These are phyloP conservation scores for Rhagophthalmus giganteus DNA, from an alignment of 2,888 invertebrate species.

Conservation along the genomic window DNA sequence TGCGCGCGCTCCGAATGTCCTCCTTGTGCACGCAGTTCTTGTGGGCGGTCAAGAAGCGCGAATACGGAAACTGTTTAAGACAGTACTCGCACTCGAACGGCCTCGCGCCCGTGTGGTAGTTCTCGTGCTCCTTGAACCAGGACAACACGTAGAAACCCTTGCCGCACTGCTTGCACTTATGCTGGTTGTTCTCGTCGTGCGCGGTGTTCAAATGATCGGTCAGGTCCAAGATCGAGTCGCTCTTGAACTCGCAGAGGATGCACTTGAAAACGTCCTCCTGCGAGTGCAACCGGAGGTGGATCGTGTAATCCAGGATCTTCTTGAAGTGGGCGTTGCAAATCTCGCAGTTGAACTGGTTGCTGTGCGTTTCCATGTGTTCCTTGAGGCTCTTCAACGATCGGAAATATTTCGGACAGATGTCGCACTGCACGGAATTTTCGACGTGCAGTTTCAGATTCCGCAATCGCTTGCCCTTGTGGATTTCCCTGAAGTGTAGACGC, in stretches of 20 bases:
- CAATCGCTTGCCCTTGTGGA: constrained; percentile 32
- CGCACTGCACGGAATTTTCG: constrained; percentile 41
- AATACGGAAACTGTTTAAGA: constrained; percentile 58
- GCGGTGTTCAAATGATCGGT: constrained; percentile 46
- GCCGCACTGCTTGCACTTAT: constrained; percentile 60
- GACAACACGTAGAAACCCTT: constrained; percentile 61
- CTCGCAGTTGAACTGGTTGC: constrained; percentile 51
- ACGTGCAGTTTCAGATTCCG: constrained; percentile 15
- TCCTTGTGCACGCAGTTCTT: constrained; percentile 50
- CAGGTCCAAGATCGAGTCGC: constrained; percentile 47
- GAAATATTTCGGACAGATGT: constrained; percentile 50
- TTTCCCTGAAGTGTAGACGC: constrained; percentile 41
- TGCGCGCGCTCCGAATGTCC: constrained; percentile 41
- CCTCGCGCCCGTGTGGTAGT: constrained; percentile 60
- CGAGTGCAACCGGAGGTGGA: constrained; percentile 50
- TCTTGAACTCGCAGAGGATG: constrained; percentile 49
- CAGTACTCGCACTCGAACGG: constrained; percentile 61
- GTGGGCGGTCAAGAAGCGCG: constrained; percentile 51
- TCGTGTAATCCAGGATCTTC: constrained; percentile 49
- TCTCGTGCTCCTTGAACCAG: constrained; percentile 63
- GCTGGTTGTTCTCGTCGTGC: constrained; percentile 54
- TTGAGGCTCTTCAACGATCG: constrained; percentile 45
- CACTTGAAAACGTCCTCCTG: constrained; percentile 48
- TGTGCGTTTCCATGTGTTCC: constrained; percentile 52
- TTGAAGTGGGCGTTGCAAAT: constrained; percentile 50